Conservation (phyloP, 1,140 invertebrate genomes). For the Drosophila subpulchrella region DNA sequence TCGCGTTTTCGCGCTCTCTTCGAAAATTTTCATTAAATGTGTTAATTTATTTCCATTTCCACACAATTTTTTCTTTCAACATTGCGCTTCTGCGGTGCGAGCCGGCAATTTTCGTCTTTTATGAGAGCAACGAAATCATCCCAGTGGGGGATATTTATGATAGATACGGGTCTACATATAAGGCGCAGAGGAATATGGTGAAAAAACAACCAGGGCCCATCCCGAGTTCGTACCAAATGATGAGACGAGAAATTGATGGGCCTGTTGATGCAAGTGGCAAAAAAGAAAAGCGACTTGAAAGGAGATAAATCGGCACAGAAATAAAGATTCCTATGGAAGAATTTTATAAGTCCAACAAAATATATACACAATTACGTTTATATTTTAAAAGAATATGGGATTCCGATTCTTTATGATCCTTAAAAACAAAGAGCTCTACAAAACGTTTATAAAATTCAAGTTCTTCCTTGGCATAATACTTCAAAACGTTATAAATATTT, state of each 20-base stretch:
- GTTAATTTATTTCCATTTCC: constrained; percentile 81
- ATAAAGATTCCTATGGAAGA: background rate
- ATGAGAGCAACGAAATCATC: constrained; percentile 49
- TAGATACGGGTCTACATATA: constrained; percentile 14
- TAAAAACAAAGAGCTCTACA: background rate
- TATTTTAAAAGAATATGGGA: no score
- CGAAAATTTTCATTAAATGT: constrained; percentile 79
- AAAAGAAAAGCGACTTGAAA: constrained; percentile 19
- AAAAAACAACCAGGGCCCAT: background rate
- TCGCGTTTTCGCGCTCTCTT: constrained; percentile 24
- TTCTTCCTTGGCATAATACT: no score
- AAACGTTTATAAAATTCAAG: no score
- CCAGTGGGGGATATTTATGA: constrained; percentile 48
- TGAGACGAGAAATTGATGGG: constrained; percentile 43
- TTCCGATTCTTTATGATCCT: background rate
- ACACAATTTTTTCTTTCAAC: constrained; percentile 64
- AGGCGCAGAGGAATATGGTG: background rate
- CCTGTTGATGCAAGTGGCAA: constrained; percentile 40
- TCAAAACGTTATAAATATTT: no score
- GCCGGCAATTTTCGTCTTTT: constrained; percentile 38
- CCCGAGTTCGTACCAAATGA: constrained; percentile 20
- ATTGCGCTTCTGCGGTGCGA: constrained; percentile 24
- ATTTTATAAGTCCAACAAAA: background rate
- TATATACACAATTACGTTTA: background rate
- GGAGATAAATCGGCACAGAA: constrained; percentile 15